Evolutionary conservation across 2,888 invertebrate species (phyloP).

Genomic region (Drosophila nigricruria): DNA sequence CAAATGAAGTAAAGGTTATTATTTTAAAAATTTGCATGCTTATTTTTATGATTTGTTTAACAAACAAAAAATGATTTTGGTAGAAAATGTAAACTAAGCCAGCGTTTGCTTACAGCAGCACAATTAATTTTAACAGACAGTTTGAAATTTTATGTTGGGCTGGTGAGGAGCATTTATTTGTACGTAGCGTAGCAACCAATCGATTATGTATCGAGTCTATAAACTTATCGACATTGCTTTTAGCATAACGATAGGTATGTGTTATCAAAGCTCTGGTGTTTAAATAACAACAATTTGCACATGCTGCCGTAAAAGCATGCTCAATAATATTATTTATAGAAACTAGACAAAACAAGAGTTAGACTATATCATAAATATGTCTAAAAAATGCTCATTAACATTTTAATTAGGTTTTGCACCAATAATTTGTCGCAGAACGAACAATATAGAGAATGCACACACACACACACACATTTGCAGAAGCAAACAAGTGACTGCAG

Average conservation of each 20-base stretch:
- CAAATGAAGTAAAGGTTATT: neutral
- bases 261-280: conserved; percentile 15
- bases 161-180: neutral
- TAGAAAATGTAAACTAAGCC: neutral
- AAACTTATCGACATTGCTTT: conserved; percentile 1
- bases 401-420: conserved; percentile 7
- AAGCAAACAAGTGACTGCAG: neutral
- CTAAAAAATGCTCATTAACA: conserved; percentile 6
- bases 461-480: neutral
- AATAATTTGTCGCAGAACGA: neutral
- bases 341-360: neutral
- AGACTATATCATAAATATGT: neutral
- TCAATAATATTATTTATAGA: conserved; percentile 15
- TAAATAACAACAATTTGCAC: conserved; percentile 20
- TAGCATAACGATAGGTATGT: neutral
- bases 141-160: neutral
- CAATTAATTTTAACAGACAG: neutral
- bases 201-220: neutral
- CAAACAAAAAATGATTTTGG: neutral
- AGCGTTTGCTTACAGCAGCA: neutral
- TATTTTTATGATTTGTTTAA: neutral
- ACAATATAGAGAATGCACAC: neutral
- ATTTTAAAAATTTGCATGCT: neutral
- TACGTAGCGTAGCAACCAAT: neutral
- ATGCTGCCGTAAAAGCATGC: neutral